Conservation (phyloP, 2,888 invertebrate species). For the Strigamia maritima region DNA sequence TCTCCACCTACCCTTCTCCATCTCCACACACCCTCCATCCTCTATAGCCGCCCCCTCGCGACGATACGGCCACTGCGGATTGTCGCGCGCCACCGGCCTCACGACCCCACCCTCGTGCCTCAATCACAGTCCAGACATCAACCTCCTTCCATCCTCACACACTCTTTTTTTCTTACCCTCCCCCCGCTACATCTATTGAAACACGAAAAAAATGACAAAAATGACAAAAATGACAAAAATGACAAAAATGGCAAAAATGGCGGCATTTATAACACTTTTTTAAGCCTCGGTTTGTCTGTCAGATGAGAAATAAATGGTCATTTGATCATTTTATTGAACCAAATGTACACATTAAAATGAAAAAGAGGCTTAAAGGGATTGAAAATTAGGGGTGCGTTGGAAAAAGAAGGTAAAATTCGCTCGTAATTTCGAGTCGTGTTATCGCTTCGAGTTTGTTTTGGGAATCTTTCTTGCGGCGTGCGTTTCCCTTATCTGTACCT, state of each 20-base stretch:
- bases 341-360: background rate
- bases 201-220: background rate
- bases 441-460: conserved; percentile 23
- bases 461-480: conserved; percentile 24
- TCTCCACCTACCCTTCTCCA: conserved; percentile 11
- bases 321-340: background rate
- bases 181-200: background rate
- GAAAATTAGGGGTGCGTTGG: background rate
- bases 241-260: background rate
- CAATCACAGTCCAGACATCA: conserved; percentile 29
- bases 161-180: background rate
- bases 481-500: conserved; percentile 20
- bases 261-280: conserved; percentile 2
- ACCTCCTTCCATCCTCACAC: conserved; percentile 7
- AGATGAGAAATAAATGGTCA: background rate
- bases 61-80: conserved; percentile 27
- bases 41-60: conserved; percentile 34
- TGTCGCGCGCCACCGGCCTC: conserved; percentile 29
- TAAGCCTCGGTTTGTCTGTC: background rate
- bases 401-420: background rate
- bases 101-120: conserved; percentile 24
- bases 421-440: conserved; percentile 23
- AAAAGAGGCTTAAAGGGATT: background rate
- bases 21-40: conserved; percentile 25
- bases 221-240: background rate